Conservation (phyloP, 2,113 vertebrate species). For the Gnathochromis pfefferi region DNA sequence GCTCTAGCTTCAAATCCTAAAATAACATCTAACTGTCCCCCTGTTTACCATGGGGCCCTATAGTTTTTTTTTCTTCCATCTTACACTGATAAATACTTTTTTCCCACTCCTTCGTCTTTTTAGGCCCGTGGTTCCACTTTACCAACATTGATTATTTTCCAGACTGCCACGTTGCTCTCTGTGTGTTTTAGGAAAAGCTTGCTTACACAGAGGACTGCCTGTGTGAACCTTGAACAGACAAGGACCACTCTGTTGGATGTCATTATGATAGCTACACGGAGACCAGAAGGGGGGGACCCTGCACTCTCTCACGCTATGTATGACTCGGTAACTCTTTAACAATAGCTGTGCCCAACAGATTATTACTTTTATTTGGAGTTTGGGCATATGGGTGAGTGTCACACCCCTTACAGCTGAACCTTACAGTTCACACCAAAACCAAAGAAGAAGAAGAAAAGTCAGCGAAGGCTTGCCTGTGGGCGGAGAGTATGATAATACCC, state of each 20-base stretch:
- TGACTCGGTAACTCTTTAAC: not conserved
- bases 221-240: slow-evolving; percentile 45
- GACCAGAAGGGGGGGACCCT: not conserved
- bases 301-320: not conserved
- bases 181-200: slow-evolving; percentile 1
- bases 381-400: not conserved
- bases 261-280: not conserved
- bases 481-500: slow-evolving; percentile 72
- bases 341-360: not conserved
- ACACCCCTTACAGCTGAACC: not conserved
- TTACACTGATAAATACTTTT: not conserved
- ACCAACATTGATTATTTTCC: slow-evolving; percentile 29
- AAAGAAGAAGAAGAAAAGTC: not conserved
- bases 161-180: slow-evolving; percentile 52
- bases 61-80: not conserved
- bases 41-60: not conserved
- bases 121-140: not conserved
- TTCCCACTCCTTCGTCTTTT: not conserved
- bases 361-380: not conserved
- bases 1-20: not conserved
- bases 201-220: slow-evolving; percentile 13
- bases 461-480: slow-evolving; percentile 64
- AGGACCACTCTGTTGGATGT: slow-evolving; percentile 2
- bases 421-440: not conserved
- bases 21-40: not conserved